Evolutionary conservation across 2,797 vertebrate species (phyloP).

Genomic region (Chlorospingus flavigularis): DNA sequence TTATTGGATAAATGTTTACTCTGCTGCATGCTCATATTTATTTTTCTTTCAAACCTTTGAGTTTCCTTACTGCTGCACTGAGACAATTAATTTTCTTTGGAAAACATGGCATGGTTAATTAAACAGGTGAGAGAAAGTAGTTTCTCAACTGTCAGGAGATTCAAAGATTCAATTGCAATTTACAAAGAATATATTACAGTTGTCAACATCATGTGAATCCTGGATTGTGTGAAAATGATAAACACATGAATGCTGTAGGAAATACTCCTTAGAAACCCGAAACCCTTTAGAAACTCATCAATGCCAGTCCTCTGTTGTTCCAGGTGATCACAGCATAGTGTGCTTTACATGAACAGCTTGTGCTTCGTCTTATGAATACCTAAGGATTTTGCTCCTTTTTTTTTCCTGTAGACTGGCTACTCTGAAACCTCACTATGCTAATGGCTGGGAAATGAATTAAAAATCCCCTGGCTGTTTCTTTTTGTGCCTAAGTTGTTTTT

Average conservation of each 20-base stretch:
- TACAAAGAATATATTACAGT: slow-evolving; percentile 42
- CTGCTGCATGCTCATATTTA: background rate
- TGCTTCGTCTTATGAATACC: background rate
- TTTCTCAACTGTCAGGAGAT: slow-evolving; percentile 43
- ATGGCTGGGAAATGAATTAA: background rate
- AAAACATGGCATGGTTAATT: slow-evolving; percentile 61
- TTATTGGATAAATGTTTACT: slow-evolving; percentile 47
- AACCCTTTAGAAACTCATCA: background rate
- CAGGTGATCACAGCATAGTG: background rate
- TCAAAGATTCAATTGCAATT: slow-evolving; percentile 8
- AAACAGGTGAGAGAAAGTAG: slow-evolving; percentile 53
- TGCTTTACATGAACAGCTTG: background rate
- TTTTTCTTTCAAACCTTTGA: slow-evolving; percentile 46
- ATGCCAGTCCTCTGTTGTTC: background rate
- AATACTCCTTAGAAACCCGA: slow-evolving; percentile 7
- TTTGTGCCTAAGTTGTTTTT: background rate
- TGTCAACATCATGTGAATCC: slow-evolving; percentile 30
- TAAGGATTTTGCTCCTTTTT: background rate
- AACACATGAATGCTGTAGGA: background rate
- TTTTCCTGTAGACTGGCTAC: background rate
- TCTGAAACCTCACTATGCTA: background rate
- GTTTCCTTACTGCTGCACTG: slow-evolving; percentile 27
- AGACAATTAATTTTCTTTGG: slow-evolving; percentile 60
- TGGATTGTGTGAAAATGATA: slow-evolving; percentile 14
- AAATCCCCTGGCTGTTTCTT: background rate